A percentile compares a stretch with the other conserved stretches of the same genome.
Evolutionary conservation across 2,888 invertebrate species (phyloP).

Genomic region (Rhyacophila evoluta): DNA sequence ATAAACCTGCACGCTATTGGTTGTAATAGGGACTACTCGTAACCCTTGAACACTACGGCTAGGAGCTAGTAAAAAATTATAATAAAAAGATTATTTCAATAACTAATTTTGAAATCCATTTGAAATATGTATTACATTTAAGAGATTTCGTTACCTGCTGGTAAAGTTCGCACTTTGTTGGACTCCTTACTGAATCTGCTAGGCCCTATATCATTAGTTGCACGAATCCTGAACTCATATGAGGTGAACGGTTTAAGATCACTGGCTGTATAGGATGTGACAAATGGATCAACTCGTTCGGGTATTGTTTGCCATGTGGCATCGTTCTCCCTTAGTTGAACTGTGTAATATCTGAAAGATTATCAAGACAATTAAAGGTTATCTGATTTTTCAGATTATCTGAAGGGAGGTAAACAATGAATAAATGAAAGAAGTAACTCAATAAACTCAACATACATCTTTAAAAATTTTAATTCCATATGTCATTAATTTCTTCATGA

Average conservation of each 20-base stretch:
- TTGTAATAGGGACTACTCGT: constrained; percentile 93
- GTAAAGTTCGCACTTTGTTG: constrained; percentile 86
- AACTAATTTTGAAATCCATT: neutral
- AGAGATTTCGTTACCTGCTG: constrained; percentile 73
- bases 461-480: too few relatives aligned
- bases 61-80: constrained; percentile 79
- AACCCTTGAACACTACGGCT: constrained; percentile 84
- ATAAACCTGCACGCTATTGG: constrained; percentile 92
- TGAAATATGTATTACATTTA: neutral
- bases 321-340: constrained; percentile 89
- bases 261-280: constrained; percentile 88
- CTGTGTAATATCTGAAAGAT: constrained; percentile 86
- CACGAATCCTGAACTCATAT: constrained; percentile 94
- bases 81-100: too few relatives aligned
- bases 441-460: too few relatives aligned
- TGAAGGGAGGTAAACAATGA: neutral
- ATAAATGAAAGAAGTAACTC: too few relatives aligned
- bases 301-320: constrained; percentile 88
- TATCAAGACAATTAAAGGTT: too few relatives aligned
- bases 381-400: too few relatives aligned
- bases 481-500: too few relatives aligned
- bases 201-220: constrained; percentile 95
- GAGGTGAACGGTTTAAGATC: constrained; percentile 88
- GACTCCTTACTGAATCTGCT: constrained; percentile 93
- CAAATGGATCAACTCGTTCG: constrained; percentile 87